Evolutionary conservation across 2,888 invertebrate genomes (phyloP).

Genomic region (Calameuta filiformis): DNA sequence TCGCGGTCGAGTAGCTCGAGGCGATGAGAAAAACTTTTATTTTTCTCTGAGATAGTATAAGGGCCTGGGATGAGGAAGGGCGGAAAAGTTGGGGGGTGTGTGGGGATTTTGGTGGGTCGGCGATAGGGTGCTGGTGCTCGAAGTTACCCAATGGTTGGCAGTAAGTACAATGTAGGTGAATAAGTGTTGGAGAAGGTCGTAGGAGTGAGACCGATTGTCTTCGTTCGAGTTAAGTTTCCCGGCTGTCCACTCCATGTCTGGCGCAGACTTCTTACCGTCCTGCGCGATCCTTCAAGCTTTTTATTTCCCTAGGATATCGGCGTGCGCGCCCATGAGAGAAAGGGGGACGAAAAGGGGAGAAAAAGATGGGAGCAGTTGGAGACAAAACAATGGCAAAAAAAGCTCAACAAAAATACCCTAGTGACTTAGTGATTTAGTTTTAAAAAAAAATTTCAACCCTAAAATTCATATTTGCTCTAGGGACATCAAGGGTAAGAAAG

Average conservation of each 20-base stretch:
- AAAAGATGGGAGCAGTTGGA: too few relatives aligned
- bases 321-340: not conserved
- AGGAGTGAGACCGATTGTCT: slow-evolving; percentile 3
- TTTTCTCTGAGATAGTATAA: not conserved
- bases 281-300: slow-evolving; percentile 13
- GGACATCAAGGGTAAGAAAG: too few relatives aligned
- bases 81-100: not conserved
- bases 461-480: too few relatives aligned
- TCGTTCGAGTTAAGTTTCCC: slow-evolving; percentile 5
- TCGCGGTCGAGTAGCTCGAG: too few relatives aligned
- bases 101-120: too few relatives aligned
- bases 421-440: not conserved
- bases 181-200: too few relatives aligned
- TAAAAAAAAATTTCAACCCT: too few relatives aligned
- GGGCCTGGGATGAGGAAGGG: not conserved
- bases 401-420: not conserved
- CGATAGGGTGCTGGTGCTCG: too few relatives aligned
- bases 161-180: too few relatives aligned
- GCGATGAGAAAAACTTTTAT: not conserved
- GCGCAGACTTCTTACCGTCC: slow-evolving; percentile 17
- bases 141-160: too few relatives aligned
- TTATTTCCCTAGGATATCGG: slow-evolving; percentile 1
- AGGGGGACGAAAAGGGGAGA: too few relatives aligned
- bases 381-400: not conserved
- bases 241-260: slow-evolving; percentile 18